Base-by-base conservation (phyloP, 1,140 invertebrate genomes). In the Zaprionus tsacasi region DNA sequence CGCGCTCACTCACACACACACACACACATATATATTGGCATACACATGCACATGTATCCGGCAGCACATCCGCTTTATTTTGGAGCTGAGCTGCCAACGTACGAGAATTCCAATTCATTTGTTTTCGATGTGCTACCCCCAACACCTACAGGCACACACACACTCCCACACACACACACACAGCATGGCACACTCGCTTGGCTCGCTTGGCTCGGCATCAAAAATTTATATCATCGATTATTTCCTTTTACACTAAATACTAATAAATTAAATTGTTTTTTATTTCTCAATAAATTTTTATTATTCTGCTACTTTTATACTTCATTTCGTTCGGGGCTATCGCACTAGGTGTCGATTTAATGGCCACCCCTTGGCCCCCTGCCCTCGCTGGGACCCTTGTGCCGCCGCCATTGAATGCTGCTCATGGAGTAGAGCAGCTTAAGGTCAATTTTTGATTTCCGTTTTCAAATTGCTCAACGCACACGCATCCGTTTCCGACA, bases 261-360 rank as follows among this genome's bases (percentile, higher is more conserved):
- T 89, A 89, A 89, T 89, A 89, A 89, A 89, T 89, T 89, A 89
- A 89, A 89, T 89, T 89, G 85, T 89, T 89, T 89, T 89, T 89
- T 89, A 89, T 89, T 85, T 90, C 86, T 90, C 85, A 89, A 89
- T 89, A 89, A 89, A 89, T 89, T 89, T 89, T 90, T 89, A 89
- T 89, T 89, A 89, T 90, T 85, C 77, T 90, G 85, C 85, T 89
- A 89, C 86, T 89, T 89, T 85, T 90, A 90, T 85, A 81, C 85
- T 79, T 85, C 85, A 79, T 89, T 89, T 85, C 65, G 60, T 59
- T 43, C 5, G 33, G 40, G 33, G 56, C 66, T 74, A 61, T 73
- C 66, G 64, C 33, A 56, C 68, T 79, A 89, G 86, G 86, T 89
- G 85, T 89, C 86, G 85, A 89, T 90, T 89, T 89, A 89, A 89